Conservation (phyloP, 2,797 vertebrate genomes). For the Euphonia xanthogaster region DNA sequence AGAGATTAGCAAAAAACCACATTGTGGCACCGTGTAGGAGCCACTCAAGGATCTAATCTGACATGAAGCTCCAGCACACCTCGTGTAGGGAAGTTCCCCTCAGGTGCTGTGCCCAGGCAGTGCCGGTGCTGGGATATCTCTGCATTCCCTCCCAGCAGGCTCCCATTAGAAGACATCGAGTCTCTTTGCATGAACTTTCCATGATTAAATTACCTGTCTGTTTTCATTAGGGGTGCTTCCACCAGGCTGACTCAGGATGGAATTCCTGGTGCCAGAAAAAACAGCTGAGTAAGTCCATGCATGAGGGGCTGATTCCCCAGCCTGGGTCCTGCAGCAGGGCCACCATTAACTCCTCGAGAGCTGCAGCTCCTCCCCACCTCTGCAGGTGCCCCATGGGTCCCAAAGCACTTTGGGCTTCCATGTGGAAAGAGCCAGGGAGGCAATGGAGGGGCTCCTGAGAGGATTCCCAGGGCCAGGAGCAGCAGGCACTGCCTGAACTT, state of each 20-base stretch:
- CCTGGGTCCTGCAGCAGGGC: not conserved
- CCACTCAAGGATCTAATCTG: not conserved
- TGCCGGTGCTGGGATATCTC: not conserved
- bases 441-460: not conserved
- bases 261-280: conserved; percentile 1
- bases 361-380: not conserved
- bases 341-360: not conserved
- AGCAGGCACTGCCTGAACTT: not conserved
- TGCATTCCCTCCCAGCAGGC: not conserved
- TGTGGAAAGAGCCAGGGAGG: not conserved
- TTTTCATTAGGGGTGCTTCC: conserved; percentile 37
- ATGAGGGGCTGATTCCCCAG: not conserved
- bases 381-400: not conserved
- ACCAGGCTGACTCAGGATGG: not conserved
- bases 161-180: not conserved
- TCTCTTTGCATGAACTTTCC: conserved; percentile 48
- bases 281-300: not conserved
- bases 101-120: not conserved
- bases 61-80: not conserved
- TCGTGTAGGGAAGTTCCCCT: accelerated
- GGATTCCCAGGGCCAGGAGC: not conserved
- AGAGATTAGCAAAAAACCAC: not conserved
- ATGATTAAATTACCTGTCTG: conserved; percentile 65
- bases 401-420: not conserved
- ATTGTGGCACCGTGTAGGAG: not conserved